Evolutionary conservation across 2,113 vertebrate genomes (phyloP).

Genomic region (Pteropus alecto): DNA sequence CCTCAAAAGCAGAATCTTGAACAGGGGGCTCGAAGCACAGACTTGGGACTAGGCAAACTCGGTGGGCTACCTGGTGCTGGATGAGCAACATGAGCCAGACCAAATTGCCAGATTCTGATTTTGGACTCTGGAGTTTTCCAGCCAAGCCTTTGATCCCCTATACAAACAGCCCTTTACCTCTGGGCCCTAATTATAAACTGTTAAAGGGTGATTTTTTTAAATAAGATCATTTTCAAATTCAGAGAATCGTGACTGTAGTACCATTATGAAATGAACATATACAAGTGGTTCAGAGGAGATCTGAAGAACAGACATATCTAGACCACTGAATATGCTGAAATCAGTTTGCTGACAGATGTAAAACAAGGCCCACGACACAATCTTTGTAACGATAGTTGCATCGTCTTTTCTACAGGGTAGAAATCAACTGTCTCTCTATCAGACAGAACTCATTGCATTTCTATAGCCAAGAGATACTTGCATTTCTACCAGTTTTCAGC

Average conservation of each 20-base stretch:
- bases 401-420: neutral
- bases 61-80: neutral
- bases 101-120: neutral
- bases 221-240: neutral
- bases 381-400: neutral
- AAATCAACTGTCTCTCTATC: neutral
- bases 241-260: neutral
- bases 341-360: neutral
- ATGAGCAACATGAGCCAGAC: rapidly evolving
- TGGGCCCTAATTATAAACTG: neutral
- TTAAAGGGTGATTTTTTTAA: neutral
- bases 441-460: neutral
- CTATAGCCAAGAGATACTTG: neutral
- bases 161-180: too few species aligned
- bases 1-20: neutral
- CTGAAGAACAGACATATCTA: neutral
- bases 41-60: neutral
- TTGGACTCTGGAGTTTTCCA: neutral
- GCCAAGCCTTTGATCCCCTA: neutral
- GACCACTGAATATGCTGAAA: neutral
- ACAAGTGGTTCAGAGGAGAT: neutral
- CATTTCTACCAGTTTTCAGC: neutral
- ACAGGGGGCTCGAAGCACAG: neutral
- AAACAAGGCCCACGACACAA: neutral
- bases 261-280: neutral